Evolutionary conservation across 2,113 vertebrate genomes (phyloP).

Genomic region (Chloropsis cyanopogon): DNA sequence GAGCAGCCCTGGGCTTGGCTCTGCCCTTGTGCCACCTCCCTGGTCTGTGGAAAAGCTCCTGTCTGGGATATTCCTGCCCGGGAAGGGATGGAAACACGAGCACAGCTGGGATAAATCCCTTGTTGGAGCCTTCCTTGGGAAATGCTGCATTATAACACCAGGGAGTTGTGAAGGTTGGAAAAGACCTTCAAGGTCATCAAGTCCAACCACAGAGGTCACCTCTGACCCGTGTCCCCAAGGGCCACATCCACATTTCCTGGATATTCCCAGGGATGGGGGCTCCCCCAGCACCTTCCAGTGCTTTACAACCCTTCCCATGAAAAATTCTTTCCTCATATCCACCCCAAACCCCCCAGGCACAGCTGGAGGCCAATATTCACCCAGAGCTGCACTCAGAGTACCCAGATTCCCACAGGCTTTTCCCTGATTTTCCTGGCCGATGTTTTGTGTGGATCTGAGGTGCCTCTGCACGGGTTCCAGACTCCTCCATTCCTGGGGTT

Average conservation of each 20-base stretch:
- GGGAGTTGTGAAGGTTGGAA: neutral
- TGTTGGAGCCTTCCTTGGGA: fast-evolving
- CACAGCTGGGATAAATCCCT: neutral
- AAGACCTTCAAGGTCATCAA: neutral
- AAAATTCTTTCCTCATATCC: fast-evolving
- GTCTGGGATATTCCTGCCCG: neutral
- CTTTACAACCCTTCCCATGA: neutral
- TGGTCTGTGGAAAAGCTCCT: fast-evolving
- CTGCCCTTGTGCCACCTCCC: fast-evolving
- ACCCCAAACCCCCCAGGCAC: too few species aligned
- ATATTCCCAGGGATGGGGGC: neutral
- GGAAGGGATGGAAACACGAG: neutral
- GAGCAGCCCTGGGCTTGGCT: fast-evolving
- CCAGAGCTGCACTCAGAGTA: fast-evolving
- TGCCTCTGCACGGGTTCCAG: fast-evolving
- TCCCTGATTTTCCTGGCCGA: fast-evolving
- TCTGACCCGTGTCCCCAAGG: fast-evolving
- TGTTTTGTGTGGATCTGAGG: neutral
- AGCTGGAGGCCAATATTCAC: fast-evolving
- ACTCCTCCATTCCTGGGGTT: fast-evolving
- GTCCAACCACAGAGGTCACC: fast-evolving
- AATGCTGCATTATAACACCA: too few species aligned
- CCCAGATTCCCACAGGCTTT: neutral
- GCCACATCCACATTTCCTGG: neutral
- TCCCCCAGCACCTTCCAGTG: neutral